These are phyloP conservation scores for Actinopyga echinites DNA, from an alignment of 53 echinoderm and acorn worm species.

Conservation along the genomic window DNA sequence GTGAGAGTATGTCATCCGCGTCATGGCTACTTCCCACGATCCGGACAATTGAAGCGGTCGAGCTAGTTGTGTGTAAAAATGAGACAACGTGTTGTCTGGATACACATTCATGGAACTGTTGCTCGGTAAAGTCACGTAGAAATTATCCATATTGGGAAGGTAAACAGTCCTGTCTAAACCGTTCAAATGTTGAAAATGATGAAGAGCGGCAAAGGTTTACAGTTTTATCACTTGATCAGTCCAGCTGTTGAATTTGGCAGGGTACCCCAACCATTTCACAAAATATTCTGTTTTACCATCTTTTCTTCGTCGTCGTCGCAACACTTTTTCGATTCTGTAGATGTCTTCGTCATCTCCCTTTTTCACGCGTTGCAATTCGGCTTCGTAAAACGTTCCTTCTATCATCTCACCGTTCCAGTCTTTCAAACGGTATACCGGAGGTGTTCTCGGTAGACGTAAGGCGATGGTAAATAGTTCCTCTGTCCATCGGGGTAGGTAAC, in stretches of 20 bases:
- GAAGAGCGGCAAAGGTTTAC: constrained; percentile 11
- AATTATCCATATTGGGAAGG: no score
- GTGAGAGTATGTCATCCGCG: background rate
- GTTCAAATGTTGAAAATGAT: no score
- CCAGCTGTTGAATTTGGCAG: constrained; percentile 61
- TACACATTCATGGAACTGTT: constrained; percentile 9
- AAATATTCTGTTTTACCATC: constrained; percentile 59
- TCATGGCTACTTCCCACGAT: constrained; percentile 10
- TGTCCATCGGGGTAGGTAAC: constrained; percentile 46
- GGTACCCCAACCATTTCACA: constrained; percentile 56
- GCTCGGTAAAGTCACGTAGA: background rate
- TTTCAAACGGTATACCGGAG: constrained; percentile 15
- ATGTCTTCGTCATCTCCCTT: constrained; percentile 27
- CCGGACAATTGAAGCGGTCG: background rate
- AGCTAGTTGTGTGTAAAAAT: background rate
- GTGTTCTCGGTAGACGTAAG: background rate
- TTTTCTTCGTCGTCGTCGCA: constrained; percentile 27
- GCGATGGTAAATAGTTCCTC: constrained; percentile 49
- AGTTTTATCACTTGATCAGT: constrained; percentile 12
- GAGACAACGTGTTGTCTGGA: background rate
- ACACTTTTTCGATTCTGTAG: constrained; percentile 48
- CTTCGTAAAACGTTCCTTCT: constrained; percentile 47
- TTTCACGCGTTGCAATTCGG: constrained; percentile 44
- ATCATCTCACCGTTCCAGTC: constrained; percentile 35
- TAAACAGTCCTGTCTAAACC: no score